A percentile compares a stretch with the other conserved stretches of the same genome.
These are phyloP conservation scores for Leptinotarsa texana DNA, from an alignment of 1,140 invertebrate genomes.

Conservation along the genomic window DNA sequence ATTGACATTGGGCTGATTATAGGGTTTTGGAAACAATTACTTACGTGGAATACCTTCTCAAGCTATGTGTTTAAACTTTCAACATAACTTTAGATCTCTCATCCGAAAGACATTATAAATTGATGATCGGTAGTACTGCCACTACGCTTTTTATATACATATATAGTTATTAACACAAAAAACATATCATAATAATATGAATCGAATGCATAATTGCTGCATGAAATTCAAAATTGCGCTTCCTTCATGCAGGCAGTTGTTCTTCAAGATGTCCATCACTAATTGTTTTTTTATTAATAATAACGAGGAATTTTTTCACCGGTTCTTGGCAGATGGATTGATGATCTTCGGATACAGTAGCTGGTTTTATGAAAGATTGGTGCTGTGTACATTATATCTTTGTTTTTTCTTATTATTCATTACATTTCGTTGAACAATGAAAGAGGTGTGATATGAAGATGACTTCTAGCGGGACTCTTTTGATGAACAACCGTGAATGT, in stretches of 20 bases:
- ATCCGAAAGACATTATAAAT: neutral
- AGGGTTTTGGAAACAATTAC: too few relatives aligned
- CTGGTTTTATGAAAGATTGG: conserved; percentile 40
- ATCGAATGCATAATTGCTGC: conserved; percentile 51
- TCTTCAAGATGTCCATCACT: conserved; percentile 2
- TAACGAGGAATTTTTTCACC: conserved; percentile 8
- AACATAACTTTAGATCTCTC: neutral
- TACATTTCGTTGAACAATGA: neutral
- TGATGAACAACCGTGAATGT: too few relatives aligned
- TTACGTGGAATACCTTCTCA: neutral
- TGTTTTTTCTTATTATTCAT: neutral
- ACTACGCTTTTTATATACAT: neutral
- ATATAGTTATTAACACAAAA: conserved; percentile 9
- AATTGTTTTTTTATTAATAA: conserved; percentile 4
- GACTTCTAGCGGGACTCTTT: too few relatives aligned
- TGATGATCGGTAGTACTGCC: neutral
- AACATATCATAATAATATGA: conserved; percentile 45
- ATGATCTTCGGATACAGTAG: conserved; percentile 43
- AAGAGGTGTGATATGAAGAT: too few relatives aligned
- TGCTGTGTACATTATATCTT: conserved; percentile 11
- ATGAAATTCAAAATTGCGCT: conserved; percentile 52
- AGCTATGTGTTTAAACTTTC: neutral
- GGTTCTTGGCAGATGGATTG: conserved; percentile 29
- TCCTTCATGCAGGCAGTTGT: conserved; percentile 8
- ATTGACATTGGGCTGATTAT: too few relatives aligned